Evolutionary conservation across 1,140 invertebrate species (phyloP), one percentile per base, ranked within the genome.

Genomic region (Goniozus legneri): DNA sequence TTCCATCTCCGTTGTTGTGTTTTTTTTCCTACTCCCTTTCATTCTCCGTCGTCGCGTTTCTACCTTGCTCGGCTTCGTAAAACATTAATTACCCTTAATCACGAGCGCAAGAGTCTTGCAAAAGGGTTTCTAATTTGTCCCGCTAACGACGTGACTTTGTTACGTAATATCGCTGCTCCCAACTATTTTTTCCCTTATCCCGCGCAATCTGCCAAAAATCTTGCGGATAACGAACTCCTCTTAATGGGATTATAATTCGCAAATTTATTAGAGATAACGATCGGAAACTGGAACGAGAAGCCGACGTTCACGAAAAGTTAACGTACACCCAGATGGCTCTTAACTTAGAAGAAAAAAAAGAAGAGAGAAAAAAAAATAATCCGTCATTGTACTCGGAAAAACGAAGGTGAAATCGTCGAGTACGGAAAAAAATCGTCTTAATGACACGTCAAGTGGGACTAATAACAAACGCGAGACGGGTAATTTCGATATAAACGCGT

Each of bases 21-120:
- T 24, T 44, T 8, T 18, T 3, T 37, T 3, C 21, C 22, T 10
- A 19, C 2, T 37, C 20, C 14, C 12, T 24, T 10, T 13, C 18
- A 3, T 3, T 13, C 15, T 30, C 12, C 6, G 8, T 8, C 14
- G 13, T 38, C 6, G 12, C 10, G 10, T 1, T 19, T 14, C 13
- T 8, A 3, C 8, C 12, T 19, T 2, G n/a, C 10, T 15, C 4
- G 10, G 10, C 32, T 3, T 19, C 42, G 8, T 44, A 20, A 44
- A 45, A 50, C 31, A 20, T 45, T 45, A 45, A 45, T 45, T 39
- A 45, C 15, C 41, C 12, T 24, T 44, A 50, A 50, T 49, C 39
- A 41, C 37, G 31, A 37, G 14, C 15, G 12, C 13, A 32, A 18
- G 22, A 38, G 18, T 14, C 24, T 27, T 41, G 10, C 12, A 14